Conservation (phyloP, 2,888 invertebrate species). For the Calliphora vomitoria region DNA sequence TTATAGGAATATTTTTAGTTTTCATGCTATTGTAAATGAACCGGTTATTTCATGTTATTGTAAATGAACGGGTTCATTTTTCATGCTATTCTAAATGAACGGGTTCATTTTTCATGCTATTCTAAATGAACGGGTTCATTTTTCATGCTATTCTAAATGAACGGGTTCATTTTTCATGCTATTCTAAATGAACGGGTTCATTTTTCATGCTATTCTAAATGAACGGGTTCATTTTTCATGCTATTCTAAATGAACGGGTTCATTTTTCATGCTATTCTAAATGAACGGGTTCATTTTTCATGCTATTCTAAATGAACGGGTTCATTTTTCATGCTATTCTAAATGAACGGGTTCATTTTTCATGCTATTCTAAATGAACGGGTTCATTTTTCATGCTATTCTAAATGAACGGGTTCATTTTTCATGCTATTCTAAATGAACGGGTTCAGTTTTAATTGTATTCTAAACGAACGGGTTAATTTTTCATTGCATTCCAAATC, state of each 20-base stretch:
- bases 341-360: neutral
- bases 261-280: neutral
- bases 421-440: too few species aligned
- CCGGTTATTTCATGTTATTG: too few species aligned
- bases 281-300: neutral
- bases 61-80: too few species aligned
- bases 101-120: too few species aligned
- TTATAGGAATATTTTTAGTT: too few species aligned
- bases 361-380: neutral
- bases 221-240: neutral
- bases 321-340: neutral
- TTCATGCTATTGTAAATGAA: too few species aligned
- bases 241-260: neutral
- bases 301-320: neutral
- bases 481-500: neutral
- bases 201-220: neutral
- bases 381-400: neutral
- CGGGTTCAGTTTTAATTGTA: neutral
- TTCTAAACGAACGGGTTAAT: neutral
- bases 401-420: neutral
- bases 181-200: neutral
- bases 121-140: too few species aligned
- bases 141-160: neutral
- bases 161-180: neutral
- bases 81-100: too few species aligned